Conservation (phyloP, 1,140 invertebrate genomes). For the Achroia grisella region DNA sequence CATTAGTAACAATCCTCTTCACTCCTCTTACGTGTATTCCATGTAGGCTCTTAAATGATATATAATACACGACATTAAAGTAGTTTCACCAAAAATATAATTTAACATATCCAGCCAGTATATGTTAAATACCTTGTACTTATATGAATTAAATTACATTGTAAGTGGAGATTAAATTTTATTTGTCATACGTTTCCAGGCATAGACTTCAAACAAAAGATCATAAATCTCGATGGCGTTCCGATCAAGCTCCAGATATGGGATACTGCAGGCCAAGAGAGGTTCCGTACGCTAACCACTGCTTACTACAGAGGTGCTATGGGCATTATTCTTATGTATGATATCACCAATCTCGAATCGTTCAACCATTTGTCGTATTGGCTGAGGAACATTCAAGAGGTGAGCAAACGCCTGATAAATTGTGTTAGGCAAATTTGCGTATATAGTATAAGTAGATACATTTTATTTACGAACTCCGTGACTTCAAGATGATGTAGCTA, state of each 20-base stretch:
- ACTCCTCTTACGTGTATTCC: too few species aligned
- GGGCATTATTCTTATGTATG: constrained; percentile 91
- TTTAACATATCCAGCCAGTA: too few species aligned
- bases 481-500: too few species aligned
- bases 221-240: constrained; percentile 88
- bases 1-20: too few species aligned
- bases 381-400: constrained; percentile 90
- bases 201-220: constrained; percentile 94
- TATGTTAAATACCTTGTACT: too few species aligned
- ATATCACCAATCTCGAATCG: constrained; percentile 89
- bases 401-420: constrained; percentile 47
- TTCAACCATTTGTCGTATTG: constrained; percentile 91
- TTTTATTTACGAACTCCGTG: too few species aligned
- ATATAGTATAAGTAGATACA: neutral
- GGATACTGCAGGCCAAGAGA: constrained; percentile 84
- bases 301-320: constrained; percentile 91
- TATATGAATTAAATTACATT: constrained; percentile 13
- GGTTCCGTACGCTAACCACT: constrained; percentile 88
- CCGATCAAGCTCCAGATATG: constrained; percentile 92
- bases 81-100: too few species aligned
- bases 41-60: too few species aligned
- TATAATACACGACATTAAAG: too few species aligned
- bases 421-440: neutral
- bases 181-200: constrained; percentile 67
- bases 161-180: neutral